Evolutionary conservation across 92 coral and sea anemone genomes (phyloP).

Genomic region (Epizoanthus fatuus): DNA sequence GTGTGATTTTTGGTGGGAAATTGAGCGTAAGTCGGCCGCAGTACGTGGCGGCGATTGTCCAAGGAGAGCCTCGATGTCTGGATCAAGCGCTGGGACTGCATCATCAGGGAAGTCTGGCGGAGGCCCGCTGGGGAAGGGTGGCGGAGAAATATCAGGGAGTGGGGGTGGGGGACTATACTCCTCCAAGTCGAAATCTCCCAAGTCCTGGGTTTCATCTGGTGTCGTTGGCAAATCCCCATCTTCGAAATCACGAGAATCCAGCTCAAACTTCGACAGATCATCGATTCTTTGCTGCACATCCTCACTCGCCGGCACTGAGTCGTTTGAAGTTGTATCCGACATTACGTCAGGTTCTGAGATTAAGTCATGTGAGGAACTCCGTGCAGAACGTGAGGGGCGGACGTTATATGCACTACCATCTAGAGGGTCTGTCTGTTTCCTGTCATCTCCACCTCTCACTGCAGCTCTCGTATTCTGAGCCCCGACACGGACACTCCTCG

Average conservation of each 20-base stretch:
- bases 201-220: conserved; percentile 54
- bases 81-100: conserved; percentile 60
- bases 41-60: conserved; percentile 83
- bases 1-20: conserved; percentile 63
- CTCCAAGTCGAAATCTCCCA: conserved; percentile 53
- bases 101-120: conserved; percentile 81
- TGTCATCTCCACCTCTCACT: background rate
- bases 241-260: conserved; percentile 27
- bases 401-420: background rate
- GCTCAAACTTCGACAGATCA: conserved; percentile 43
- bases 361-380: conserved; percentile 4
- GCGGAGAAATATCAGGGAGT: conserved; percentile 83
- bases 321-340: conserved; percentile 35
- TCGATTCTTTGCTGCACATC: conserved; percentile 43
- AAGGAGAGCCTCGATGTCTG: conserved; percentile 65
- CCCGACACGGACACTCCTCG: too few species aligned
- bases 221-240: conserved; percentile 10
- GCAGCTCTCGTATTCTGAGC: too few species aligned
- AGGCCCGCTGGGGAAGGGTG: conserved; percentile 81
- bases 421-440: background rate
- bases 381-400: background rate
- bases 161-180: conserved; percentile 71
- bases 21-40: conserved; percentile 80
- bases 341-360: conserved; percentile 58
- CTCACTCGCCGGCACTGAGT: conserved; percentile 19